Evolutionary conservation across 2,888 invertebrate genomes (phyloP).

Genomic region (Crematogaster levior): DNA sequence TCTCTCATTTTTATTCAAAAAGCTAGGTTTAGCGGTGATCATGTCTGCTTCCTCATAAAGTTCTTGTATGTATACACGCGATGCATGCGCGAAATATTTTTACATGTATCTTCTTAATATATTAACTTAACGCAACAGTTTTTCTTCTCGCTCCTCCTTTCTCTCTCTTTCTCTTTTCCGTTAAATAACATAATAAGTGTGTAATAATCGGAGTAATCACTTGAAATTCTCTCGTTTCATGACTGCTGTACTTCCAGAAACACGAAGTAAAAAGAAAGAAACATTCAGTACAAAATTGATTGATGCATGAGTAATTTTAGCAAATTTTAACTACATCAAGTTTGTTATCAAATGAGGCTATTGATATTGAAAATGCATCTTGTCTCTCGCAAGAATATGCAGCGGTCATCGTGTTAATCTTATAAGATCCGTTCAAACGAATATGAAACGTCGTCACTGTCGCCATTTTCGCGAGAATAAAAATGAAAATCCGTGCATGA

Average conservation of each 20-base stretch:
- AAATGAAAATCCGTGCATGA: too few species aligned
- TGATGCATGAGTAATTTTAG: background rate
- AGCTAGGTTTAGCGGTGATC: slow-evolving; percentile 69
- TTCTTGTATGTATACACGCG: slow-evolving; percentile 2
- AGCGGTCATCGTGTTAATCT: too few species aligned
- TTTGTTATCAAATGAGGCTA: too few species aligned
- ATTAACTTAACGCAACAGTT: slow-evolving; percentile 23
- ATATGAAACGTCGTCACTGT: background rate
- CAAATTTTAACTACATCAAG: background rate
- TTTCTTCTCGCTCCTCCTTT: background rate
- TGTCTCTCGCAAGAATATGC: too few species aligned
- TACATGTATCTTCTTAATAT: slow-evolving; percentile 5
- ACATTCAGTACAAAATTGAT: background rate
- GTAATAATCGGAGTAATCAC: slow-evolving; percentile 22
- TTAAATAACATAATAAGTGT: slow-evolving; percentile 28
- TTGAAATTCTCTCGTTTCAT: background rate
- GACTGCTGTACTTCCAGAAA: background rate
- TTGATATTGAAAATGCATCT: background rate
- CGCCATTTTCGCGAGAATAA: too few species aligned
- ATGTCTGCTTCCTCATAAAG: slow-evolving; percentile 51
- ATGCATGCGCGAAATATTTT: slow-evolving; percentile 27
- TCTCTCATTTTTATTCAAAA: slow-evolving; percentile 59
- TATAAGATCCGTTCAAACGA: background rate
- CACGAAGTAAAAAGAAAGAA: background rate
- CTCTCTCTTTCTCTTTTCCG: background rate